Conservation (phyloP, 2,888 invertebrate genomes). For the Adineta ricciae region DNA sequence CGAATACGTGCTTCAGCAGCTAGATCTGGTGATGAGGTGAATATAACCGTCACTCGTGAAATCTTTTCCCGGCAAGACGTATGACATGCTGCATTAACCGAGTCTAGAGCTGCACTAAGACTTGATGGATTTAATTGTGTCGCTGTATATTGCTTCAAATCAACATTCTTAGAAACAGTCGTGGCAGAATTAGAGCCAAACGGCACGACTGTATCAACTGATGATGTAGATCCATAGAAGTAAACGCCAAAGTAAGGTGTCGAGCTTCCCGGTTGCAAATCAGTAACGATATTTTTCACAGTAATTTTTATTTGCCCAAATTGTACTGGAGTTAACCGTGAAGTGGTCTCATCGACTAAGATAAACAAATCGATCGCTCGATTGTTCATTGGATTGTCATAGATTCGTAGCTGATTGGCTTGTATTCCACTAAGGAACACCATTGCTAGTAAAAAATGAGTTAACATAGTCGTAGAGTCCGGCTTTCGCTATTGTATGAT, state of each 20-base stretch:
- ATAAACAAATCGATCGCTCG: neutral
- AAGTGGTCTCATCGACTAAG: neutral
- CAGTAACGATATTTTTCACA: neutral
- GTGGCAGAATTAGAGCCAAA: neutral
- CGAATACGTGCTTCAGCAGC: neutral
- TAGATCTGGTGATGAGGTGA: neutral
- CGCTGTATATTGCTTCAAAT: neutral
- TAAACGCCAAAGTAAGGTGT: neutral
- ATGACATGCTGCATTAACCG: neutral
- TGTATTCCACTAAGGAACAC: too few species aligned
- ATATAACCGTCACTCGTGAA: neutral
- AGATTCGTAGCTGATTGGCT: too few species aligned
- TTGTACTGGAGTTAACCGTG: neutral
- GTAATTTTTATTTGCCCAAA: neutral
- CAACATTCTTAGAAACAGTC: too few species aligned
- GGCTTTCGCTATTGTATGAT: too few species aligned
- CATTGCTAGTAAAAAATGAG: too few species aligned
- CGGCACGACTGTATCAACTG: neutral
- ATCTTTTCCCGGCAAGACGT: neutral
- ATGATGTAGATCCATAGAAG: neutral
- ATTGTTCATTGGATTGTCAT: neutral
- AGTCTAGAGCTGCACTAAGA: neutral
- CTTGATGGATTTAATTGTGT: neutral
- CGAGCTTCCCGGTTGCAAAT: neutral
- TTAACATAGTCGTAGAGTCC: too few species aligned